phyloP scores from a whole-genome alignment of 2,888 invertebrate genomes.

The Ophioninae sp. region DNA sequence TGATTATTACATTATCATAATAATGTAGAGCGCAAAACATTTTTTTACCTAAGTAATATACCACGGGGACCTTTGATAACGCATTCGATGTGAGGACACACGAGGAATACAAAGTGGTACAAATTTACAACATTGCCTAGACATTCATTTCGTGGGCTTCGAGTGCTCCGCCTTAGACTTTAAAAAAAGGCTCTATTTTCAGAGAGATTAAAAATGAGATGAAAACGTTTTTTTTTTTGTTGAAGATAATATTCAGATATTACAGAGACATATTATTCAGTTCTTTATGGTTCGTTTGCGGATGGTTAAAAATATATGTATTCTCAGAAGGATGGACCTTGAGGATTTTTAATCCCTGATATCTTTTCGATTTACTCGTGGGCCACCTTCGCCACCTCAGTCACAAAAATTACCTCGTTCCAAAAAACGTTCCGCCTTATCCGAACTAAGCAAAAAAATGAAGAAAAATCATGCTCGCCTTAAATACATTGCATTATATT shows the following conservation, averaged over 20 bases:
- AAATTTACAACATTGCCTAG: slow-evolving; percentile 35
- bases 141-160: slow-evolving; percentile 39
- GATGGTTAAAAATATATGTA: not conserved
- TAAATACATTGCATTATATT: slow-evolving; percentile 10
- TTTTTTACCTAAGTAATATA: slow-evolving; percentile 35
- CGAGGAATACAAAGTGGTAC: slow-evolving; percentile 52
- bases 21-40: slow-evolving; percentile 33
- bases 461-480: slow-evolving; percentile 5
- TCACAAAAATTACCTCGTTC: not conserved
- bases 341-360: not conserved
- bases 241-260: not conserved
- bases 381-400: not conserved
- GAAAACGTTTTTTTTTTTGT: not conserved
- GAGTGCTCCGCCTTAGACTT: slow-evolving; percentile 4
- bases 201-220: not conserved
- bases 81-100: slow-evolving; percentile 39
- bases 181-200: not conserved
- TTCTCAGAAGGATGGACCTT: too few relatives aligned
- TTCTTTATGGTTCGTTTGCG: not conserved
- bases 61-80: slow-evolving; percentile 40
- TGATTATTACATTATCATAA: slow-evolving; percentile 22
- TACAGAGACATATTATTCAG: not conserved
- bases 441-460: not conserved
- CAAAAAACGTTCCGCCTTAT: not conserved
- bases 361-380: not conserved